Conservation (phyloP, 2,113 vertebrate genomes). For the Triplophysa dalaica region DNA sequence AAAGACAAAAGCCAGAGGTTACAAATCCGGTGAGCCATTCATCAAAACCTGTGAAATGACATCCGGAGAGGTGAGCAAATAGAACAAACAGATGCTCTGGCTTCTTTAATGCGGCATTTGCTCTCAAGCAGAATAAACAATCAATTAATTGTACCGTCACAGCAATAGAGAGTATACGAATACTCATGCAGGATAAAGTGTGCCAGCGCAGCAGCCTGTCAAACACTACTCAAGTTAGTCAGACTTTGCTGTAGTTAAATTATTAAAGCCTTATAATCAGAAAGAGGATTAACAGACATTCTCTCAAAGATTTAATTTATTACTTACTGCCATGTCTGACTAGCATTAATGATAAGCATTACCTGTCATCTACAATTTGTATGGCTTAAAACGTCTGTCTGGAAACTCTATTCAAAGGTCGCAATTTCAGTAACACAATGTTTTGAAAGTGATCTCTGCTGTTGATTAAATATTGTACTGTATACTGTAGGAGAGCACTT, state of each 20-base stretch:
- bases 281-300: too few relatives aligned
- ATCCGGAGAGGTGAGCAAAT: neutral
- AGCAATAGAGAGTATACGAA: neutral
- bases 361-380: too few relatives aligned
- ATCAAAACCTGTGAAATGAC: neutral
- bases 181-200: neutral
- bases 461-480: neutral
- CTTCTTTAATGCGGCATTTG: conserved; percentile 8
- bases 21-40: neutral
- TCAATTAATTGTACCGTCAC: neutral
- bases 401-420: neutral
- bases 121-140: conserved; percentile 8
- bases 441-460: conserved; percentile 2
- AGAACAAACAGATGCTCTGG: conserved; percentile 8
- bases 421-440: neutral
- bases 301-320: neutral
- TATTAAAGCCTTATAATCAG: too few relatives aligned
- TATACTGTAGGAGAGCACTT: too few relatives aligned
- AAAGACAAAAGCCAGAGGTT: conserved; percentile 11
- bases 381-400: neutral
- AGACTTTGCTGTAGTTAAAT: too few relatives aligned
- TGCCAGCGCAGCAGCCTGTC: neutral
- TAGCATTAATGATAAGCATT: too few relatives aligned
- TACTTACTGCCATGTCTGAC: too few relatives aligned
- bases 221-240: neutral